phyloP scores from a whole-genome alignment of 2,888 invertebrate species.

The Synergus umbraculus region DNA sequence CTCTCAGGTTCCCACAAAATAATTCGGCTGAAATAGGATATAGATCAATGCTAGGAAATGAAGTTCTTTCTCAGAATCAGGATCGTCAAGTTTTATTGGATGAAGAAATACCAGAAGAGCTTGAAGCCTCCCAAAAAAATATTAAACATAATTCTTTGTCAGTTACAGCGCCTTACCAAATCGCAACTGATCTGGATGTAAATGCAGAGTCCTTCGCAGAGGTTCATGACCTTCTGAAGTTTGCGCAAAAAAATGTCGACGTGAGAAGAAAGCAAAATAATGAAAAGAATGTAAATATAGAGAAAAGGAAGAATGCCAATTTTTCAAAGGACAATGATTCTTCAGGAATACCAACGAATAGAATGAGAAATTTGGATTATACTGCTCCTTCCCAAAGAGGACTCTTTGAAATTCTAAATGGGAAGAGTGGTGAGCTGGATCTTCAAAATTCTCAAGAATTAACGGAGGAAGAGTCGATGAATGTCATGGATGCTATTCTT shows the following conservation, averaged over 20 bases:
- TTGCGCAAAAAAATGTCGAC: not conserved
- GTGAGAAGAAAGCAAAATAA: slow-evolving; percentile 18
- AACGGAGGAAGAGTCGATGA: not conserved
- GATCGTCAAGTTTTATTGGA: not conserved
- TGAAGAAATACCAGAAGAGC: not conserved
- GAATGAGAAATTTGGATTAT: not conserved
- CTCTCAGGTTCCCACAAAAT: not conserved
- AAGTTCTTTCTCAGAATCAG: not conserved
- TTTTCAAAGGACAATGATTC: not conserved
- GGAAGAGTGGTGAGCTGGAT: not conserved
- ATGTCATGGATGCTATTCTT: not conserved
- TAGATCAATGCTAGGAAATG: not conserved
- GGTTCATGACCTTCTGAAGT: slow-evolving; percentile 27
- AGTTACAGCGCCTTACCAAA: slow-evolving; percentile 1
- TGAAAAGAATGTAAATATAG: not conserved
- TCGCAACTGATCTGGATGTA: slow-evolving; percentile 26
- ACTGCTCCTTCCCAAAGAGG: not conserved
- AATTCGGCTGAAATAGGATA: not conserved
- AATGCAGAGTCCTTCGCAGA: slow-evolving; percentile 16
- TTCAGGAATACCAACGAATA: not conserved
- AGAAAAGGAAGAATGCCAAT: not conserved
- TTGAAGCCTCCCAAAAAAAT: not conserved
- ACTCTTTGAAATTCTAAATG: not conserved
- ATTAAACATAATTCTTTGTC: slow-evolving; percentile 3
- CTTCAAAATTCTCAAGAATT: not conserved